Evolutionary conservation across 2,113 vertebrate genomes (phyloP), one percentile per base, ranked within the genome.

Genomic region (Siniperca knerii): DNA sequence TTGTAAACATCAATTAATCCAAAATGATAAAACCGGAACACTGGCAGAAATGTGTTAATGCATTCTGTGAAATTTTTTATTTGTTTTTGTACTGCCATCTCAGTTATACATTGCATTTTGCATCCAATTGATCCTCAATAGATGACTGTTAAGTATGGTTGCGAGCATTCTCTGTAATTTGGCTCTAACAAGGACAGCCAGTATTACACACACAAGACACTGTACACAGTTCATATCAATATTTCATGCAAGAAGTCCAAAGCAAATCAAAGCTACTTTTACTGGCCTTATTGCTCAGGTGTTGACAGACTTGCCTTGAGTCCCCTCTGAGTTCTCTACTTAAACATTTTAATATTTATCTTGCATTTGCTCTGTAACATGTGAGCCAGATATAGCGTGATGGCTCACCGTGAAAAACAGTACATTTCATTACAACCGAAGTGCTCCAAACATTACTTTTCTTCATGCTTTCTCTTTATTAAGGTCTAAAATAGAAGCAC

Each of bases 11-110:
- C 77, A 78, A 18, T 83, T 73, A 74, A 64, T 77, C 54, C 67
- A 66, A 71, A 72, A 62, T 74, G 65, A 85, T 77, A 79, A 79
- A 87, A 80, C 1, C 0, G 23, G 75, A 40, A 80, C 77, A 86
- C 40, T 81, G 76, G 48, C 75, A 35, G 23, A 84, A 83, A 69
- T 73, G 64, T 83, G 55, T 64, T 70, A 67, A 81, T 77, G 73
- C 10, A 66, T 68, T 86, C 60, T 54, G 73, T 85, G 82, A 44
- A 75, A 81, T 75, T 78, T 82, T 80, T 70, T 54, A 73, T 84
- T 79, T 71, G 67, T 88, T 85, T 75, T 70, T 67, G 29, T 52
- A 80, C 72, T 76, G 35, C n/a, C 54, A 73, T 61, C 73, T 80
- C 29, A 64, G 25, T 75, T 75, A 16, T 75, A 37, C 29, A 6